Base-by-base conservation (phyloP, 1,140 invertebrate genomes). In the Micrasema minimum region DNA sequence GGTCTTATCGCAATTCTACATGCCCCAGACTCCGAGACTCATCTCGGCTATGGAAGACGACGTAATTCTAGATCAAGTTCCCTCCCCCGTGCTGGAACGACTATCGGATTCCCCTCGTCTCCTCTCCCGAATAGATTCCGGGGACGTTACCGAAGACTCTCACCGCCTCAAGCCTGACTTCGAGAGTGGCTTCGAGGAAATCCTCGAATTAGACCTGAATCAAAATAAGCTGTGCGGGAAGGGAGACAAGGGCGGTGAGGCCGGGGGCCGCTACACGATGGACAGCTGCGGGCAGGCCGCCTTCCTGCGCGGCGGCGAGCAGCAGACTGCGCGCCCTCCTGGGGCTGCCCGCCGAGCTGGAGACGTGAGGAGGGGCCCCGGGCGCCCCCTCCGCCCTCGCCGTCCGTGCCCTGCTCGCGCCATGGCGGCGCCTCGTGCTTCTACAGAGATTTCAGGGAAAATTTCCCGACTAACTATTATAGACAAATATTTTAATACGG, bases 251-350 rank as follows among this genome's bases (percentile, higher is more conserved):
- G 77, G 78, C 76, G 78, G 79, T n/a, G 79, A 79, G 20, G 76
- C 76, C 14, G 79, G 79, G 18, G 79, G 26, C 3, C 26, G 82
- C 61, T 78, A 83, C 11, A 77, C 79, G 77, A 82, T 69, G 78
- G 86, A 78, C 79, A 85, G 76, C 70, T 86, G 89, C 75, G 90
- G 89, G 43, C 90, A 90, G 73, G 84, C 89, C 66, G 89, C 90
- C 38, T 89, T 91, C 81, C 87, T 89, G 77, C 90, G 90, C 74
- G 87, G 90, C 62, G 90, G 90, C 73, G 87, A 91, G 64, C 89
- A 90, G 77, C 72, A 70, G 38, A 89, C 88, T 4, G 86, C 86
- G 67, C 86, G 88, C 57, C 90, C 90, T 78, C 90, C 90, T 90
- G 77, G 90, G 87, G 79, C 82, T 91, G 55, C 89, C 91, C 26